A percentile compares a stretch with the other conserved stretches of the same genome.
Evolutionary conservation across 2,797 vertebrate genomes (phyloP).

Genomic region (Aselliscus stoliczkanus): DNA sequence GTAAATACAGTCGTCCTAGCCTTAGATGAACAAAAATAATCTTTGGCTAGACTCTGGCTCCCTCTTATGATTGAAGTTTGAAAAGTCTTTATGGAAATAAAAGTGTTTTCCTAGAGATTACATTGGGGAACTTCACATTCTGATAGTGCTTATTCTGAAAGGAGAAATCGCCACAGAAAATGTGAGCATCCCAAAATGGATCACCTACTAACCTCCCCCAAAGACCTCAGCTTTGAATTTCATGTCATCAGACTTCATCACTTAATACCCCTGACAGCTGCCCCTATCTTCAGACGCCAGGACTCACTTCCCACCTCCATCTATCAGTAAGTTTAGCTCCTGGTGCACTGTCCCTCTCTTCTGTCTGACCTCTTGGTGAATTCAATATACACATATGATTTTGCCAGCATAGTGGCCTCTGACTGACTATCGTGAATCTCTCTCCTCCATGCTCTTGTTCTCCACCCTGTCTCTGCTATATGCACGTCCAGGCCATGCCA

Average conservation of each 20-base stretch:
- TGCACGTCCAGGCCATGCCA: too few relatives aligned
- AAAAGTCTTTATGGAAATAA: not conserved
- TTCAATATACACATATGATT: not conserved
- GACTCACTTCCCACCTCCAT: too few relatives aligned
- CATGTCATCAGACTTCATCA: not conserved
- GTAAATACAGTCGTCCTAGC: not conserved
- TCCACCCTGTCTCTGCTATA: not conserved
- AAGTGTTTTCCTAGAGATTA: not conserved
- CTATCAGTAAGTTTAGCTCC: not conserved
- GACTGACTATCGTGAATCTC: not conserved
- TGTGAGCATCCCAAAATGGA: not conserved
- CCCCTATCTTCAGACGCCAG: not conserved
- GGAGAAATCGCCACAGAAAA: not conserved
- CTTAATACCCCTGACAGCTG: not conserved
- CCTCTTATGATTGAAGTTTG: slow-evolving; percentile 22
- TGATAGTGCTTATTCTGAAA: not conserved
- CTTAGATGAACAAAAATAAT: not conserved
- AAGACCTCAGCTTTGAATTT: not conserved
- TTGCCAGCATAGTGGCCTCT: not conserved
- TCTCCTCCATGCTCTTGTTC: not conserved
- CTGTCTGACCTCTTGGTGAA: not conserved
- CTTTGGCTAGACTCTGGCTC: not conserved
- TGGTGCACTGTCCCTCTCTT: not conserved
- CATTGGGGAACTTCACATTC: not conserved
- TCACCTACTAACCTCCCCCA: not conserved